These are phyloP conservation scores for Malacoctenus gilli DNA, from an alignment of 2,797 vertebrate genomes.

Conservation along the genomic window DNA sequence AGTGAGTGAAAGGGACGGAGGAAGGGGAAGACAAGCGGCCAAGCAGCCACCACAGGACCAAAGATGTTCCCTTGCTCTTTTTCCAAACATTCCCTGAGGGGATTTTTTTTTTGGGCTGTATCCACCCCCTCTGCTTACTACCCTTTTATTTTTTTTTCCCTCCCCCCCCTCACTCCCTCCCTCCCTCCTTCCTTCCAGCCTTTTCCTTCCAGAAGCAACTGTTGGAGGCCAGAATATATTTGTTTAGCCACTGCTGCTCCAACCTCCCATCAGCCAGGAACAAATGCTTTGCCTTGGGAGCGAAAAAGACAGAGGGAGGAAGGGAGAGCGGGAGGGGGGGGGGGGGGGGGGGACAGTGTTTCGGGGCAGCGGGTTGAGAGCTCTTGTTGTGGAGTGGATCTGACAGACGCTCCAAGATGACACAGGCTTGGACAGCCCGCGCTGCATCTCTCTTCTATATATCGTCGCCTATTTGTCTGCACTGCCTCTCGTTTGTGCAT, in stretches of 20 bases:
- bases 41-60: conserved; percentile 72
- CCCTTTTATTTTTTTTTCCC: conserved; percentile 23
- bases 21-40: conserved; percentile 51
- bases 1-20: conserved; percentile 13
- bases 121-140: conserved; percentile 38
- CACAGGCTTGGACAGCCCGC: conserved; percentile 60
- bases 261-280: conserved; percentile 72
- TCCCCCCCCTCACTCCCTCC: background rate
- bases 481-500: conserved; percentile 59
- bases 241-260: conserved; percentile 71
- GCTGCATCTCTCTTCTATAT: conserved; percentile 59
- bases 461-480: conserved; percentile 55
- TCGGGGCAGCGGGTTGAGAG: conserved; percentile 51
- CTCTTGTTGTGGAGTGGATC: conserved; percentile 74
- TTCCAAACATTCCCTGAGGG: conserved; percentile 77
- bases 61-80: conserved; percentile 77
- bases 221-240: conserved; percentile 78
- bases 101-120: conserved; percentile 51
- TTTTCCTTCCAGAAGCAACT: conserved; percentile 58
- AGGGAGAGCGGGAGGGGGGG: conserved; percentile 36
- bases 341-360: conserved; percentile 57
- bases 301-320: conserved; percentile 31
- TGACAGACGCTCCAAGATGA: conserved; percentile 77
- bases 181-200: conserved; percentile 41
- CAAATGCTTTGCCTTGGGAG: conserved; percentile 69